A percentile compares a stretch with the other conserved stretches of the same genome.
Conservation (phyloP, 2,797 vertebrate species). For the Melanotaenia boesemani region DNA sequence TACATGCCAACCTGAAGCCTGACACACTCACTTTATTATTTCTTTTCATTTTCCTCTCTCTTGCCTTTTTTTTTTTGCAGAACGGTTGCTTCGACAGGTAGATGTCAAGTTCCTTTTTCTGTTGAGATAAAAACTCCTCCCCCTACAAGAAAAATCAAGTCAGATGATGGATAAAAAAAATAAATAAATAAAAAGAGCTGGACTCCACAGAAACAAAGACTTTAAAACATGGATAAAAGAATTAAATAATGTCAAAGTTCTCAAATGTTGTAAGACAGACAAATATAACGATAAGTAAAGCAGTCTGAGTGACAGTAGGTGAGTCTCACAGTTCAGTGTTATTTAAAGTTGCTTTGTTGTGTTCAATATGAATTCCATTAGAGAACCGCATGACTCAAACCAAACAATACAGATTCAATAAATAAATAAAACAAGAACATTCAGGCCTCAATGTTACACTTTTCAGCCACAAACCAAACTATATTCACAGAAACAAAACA, state of each 20-base stretch:
- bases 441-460: neutral
- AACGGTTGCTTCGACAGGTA: conserved; percentile 51
- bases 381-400: neutral
- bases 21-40: conserved; percentile 51
- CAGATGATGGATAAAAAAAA: conserved; percentile 6
- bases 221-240: neutral
- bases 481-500: neutral
- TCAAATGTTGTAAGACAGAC: too few species aligned
- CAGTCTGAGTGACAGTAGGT: neutral
- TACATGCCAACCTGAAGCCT: conserved; percentile 60
- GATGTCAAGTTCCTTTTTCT: conserved; percentile 41
- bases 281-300: neutral
- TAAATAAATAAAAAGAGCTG: neutral
- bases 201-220: neutral
- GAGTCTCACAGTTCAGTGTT: neutral
- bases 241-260: neutral
- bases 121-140: conserved; percentile 29
- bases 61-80: neutral
- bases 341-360: neutral
- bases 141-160: neutral
- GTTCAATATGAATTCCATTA: neutral
- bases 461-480: neutral
- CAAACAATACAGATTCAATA: neutral
- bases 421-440: neutral
- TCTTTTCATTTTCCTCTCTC: conserved; percentile 31